Conservation (phyloP, 2,888 invertebrate genomes). For the Brenthis daphne region DNA sequence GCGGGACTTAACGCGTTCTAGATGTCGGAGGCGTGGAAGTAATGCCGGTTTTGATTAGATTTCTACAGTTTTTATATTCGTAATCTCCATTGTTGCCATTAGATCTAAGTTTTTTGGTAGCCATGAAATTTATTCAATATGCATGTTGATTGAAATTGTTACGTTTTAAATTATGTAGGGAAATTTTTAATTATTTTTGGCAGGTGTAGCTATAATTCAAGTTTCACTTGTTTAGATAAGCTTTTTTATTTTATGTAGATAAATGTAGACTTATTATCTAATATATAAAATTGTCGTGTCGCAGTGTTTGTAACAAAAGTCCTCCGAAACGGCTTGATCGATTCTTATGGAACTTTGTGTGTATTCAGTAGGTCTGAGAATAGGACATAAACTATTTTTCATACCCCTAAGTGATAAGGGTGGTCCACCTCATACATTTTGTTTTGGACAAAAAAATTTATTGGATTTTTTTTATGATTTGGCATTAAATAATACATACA, state of each 20-base stretch:
- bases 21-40: constrained; percentile 58
- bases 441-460: too few relatives aligned
- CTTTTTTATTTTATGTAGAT: not conserved
- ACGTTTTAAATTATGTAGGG: constrained; percentile 27
- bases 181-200: constrained; percentile 22
- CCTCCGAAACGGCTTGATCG: too few relatives aligned
- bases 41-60: constrained; percentile 73
- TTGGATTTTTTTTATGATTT: too few relatives aligned
- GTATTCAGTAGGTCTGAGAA: too few relatives aligned
- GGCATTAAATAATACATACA: too few relatives aligned
- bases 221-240: not conserved
- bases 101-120: constrained; percentile 47
- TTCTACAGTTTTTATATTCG: constrained; percentile 67
- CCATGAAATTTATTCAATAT: constrained; percentile 43
- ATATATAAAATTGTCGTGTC: too few relatives aligned
- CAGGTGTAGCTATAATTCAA: constrained; percentile 8
- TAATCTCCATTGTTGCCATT: constrained; percentile 57
- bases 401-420: too few relatives aligned
- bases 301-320: too few relatives aligned
- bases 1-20: constrained; percentile 55
- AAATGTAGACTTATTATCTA: not conserved
- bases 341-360: too few relatives aligned
- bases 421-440: too few relatives aligned
- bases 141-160: constrained; percentile 43
- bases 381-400: too few relatives aligned